These are phyloP conservation scores for Byasa hedistus DNA, from an alignment of 2,888 invertebrate species.

Conservation along the genomic window DNA sequence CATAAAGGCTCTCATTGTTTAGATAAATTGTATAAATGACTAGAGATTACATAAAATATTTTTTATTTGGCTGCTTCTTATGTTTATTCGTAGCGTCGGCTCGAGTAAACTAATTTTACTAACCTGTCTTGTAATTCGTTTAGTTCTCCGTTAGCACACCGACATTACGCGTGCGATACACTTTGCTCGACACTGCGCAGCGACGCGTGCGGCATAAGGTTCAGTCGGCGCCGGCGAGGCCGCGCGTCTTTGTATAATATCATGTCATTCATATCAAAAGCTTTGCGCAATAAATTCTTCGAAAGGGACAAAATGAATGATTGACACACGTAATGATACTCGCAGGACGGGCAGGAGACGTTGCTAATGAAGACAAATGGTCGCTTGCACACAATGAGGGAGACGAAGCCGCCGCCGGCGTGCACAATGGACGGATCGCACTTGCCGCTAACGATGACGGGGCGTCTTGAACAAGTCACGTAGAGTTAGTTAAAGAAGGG, in stretches of 20 bases:
- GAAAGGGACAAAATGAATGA: constrained; percentile 1
- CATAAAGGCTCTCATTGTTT: constrained; percentile 32
- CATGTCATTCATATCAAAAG: constrained; percentile 8
- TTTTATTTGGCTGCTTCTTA: constrained; percentile 44
- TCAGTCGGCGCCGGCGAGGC: constrained; percentile 6
- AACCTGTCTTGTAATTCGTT: constrained; percentile 72
- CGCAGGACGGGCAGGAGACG: constrained; percentile 2
- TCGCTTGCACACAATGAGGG: constrained; percentile 24
- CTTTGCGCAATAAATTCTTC: background rate
- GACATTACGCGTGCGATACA: no score
- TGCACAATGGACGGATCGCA: constrained; percentile 60
- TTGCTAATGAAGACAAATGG: constrained; percentile 27
- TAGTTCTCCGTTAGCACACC: constrained; percentile 43
- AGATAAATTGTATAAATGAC: constrained; percentile 41
- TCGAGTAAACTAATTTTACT: constrained; percentile 47
- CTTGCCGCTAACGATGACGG: constrained; percentile 44
- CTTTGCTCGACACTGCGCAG: constrained; percentile 1
- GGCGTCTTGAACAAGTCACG: constrained; percentile 3
- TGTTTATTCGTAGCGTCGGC: constrained; percentile 38
- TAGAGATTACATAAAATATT: constrained; percentile 38
- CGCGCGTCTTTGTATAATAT: constrained; percentile 9
- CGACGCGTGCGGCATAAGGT: constrained; percentile 4
- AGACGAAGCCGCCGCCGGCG: constrained; percentile 29
- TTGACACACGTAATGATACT: background rate
- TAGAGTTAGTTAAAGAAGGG: constrained; percentile 10